These are phyloP conservation scores for Eolophus roseicapilla DNA, from an alignment of 2,113 vertebrate species.

Conservation along the genomic window DNA sequence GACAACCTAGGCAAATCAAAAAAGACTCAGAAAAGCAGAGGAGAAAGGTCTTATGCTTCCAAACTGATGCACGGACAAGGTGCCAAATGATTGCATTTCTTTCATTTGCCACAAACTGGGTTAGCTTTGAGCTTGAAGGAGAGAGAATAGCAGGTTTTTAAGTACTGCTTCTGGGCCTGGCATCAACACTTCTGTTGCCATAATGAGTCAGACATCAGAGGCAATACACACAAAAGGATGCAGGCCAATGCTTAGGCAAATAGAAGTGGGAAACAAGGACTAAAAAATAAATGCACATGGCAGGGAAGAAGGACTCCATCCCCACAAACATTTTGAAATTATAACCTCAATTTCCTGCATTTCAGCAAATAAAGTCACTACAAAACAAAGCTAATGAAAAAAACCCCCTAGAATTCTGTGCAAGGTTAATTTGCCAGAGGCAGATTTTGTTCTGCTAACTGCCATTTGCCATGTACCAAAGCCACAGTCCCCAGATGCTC, in stretches of 20 bases:
- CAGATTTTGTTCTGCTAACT: slow-evolving; percentile 52
- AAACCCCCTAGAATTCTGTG: background rate
- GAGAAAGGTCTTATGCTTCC: background rate
- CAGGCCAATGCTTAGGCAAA: slow-evolving; percentile 32
- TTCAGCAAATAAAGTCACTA: background rate
- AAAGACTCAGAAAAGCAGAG: background rate
- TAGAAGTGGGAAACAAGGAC: background rate
- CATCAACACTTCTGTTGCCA: slow-evolving; percentile 17
- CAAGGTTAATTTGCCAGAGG: slow-evolving; percentile 9
- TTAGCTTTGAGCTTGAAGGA: slow-evolving; percentile 48
- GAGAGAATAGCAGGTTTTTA: slow-evolving; percentile 53
- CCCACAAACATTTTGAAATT: background rate
- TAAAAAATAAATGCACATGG: background rate
- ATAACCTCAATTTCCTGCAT: background rate
- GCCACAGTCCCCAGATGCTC: slow-evolving; percentile 36
- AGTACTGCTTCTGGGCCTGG: slow-evolving; percentile 57
- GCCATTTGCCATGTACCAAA: slow-evolving; percentile 41
- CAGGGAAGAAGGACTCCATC: background rate
- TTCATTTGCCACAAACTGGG: slow-evolving; percentile 43
- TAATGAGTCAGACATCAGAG: slow-evolving; percentile 55
- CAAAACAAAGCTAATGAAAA: background rate
- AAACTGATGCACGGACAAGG: background rate
- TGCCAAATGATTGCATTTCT: slow-evolving; percentile 32
- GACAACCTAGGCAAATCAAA: background rate
- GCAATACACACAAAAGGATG: slow-evolving; percentile 17